phyloP scores from a whole-genome alignment of 1,140 invertebrate species.

The Drosophila kohkoa region DNA sequence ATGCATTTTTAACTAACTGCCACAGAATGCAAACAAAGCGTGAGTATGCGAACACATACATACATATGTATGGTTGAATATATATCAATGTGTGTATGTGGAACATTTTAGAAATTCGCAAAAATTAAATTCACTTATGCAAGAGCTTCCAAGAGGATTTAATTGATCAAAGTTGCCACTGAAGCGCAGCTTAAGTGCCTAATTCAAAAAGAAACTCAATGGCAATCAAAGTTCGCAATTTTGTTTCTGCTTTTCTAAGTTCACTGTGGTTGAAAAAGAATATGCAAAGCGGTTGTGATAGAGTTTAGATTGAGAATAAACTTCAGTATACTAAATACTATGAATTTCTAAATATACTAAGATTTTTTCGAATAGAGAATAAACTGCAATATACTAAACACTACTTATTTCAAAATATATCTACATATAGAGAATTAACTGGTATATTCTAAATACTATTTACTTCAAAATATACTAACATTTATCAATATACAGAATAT shows the following conservation, averaged over 20 bases:
- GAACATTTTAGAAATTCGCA: neutral
- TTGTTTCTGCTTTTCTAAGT: neutral
- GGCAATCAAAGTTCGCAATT: slow-evolving; percentile 12
- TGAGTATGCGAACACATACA: too few species aligned
- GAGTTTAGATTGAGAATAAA: too few species aligned
- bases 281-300: neutral
- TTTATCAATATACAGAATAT: too few species aligned
- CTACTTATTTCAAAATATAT: too few species aligned
- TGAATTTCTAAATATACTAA: too few species aligned
- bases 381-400: too few species aligned
- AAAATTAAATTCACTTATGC: slow-evolving; percentile 14
- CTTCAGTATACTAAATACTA: too few species aligned
- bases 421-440: too few species aligned
- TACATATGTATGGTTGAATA: neutral
- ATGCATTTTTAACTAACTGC: slow-evolving; percentile 10
- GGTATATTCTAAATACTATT: too few species aligned
- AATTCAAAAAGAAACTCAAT: slow-evolving; percentile 21
- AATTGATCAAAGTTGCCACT: slow-evolving; percentile 33
- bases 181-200: slow-evolving; percentile 23
- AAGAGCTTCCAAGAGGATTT: slow-evolving; percentile 23
- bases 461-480: too few species aligned
- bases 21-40: slow-evolving; percentile 8
- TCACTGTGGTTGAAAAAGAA: neutral
- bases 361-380: too few species aligned
- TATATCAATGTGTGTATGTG: neutral